Percentiles rank a stretch among this genome's conserved stretches.
Conservation (phyloP, 1,140 invertebrate genomes). For the Zaprionus tsacasi region DNA sequence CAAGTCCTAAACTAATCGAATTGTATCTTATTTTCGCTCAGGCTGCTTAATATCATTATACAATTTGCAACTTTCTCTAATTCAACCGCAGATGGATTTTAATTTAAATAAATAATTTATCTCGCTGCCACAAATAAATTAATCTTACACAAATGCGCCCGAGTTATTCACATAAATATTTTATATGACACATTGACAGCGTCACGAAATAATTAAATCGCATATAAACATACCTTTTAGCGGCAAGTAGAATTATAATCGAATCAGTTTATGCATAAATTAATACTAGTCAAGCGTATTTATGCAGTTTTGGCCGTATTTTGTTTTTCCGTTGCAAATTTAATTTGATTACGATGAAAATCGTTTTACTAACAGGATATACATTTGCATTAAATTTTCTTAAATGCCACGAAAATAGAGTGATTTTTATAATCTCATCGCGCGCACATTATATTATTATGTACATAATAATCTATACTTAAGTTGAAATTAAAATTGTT, state of each 20-base stretch:
- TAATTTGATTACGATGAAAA: conserved; percentile 56
- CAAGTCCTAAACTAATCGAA: background rate
- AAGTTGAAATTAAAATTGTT: conserved; percentile 10
- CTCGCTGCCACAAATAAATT: conserved; percentile 23
- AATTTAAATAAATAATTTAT: conserved; percentile 70
- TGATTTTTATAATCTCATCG: background rate
- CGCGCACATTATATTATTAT: no score
- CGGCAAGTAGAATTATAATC: conserved; percentile 46
- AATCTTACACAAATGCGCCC: conserved; percentile 20
- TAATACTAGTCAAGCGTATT: conserved; percentile 46
- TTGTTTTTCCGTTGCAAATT: conserved; percentile 24
- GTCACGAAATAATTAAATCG: conserved; percentile 41
- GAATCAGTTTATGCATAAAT: conserved; percentile 65
- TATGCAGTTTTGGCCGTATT: conserved; percentile 12
- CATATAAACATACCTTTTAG: conserved; percentile 17
- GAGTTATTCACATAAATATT: conserved; percentile 67
- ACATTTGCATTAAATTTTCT: conserved; percentile 19
- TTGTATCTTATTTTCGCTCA: background rate
- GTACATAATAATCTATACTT: background rate
- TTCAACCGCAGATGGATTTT: conserved; percentile 53
- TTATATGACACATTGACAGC: conserved; percentile 32
- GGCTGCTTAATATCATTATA: background rate
- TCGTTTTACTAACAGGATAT: conserved; percentile 48
- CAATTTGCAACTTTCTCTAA: conserved; percentile 33
- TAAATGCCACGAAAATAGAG: background rate